Evolutionary conservation across 1,140 invertebrate genomes (phyloP), one percentile per base, ranked within the genome.

Genomic region (Ostrea edulis): DNA sequence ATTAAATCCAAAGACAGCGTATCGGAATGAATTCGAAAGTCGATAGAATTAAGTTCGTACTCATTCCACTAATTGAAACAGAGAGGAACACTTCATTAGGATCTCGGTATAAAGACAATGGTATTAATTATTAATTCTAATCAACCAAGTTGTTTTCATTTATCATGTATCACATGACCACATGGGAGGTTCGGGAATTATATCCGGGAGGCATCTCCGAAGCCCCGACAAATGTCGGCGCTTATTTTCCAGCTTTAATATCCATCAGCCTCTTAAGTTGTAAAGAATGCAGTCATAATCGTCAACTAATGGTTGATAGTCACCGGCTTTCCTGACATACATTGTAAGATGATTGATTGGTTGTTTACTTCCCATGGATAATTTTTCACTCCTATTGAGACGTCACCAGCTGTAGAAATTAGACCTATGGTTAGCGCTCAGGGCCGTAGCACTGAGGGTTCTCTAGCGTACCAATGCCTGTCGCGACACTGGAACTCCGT

Each of bases 81-180:
- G 22, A 35, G 22, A 35, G 22, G 4, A 77, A 77, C 22, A 77
- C 3, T 77, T 77, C 68, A 77, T 77, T 35, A 29, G 68, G 68
- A 77, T 25, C 29, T 29, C 14, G 29, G 8, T 29, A 29, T 29
- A 25, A 77, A 29, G 25, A 77, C 11, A 77, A 29, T 25, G 29
- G 22, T 14, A 77, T 77, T 77, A 77, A 77, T 77, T 29, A 77
- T 77, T 77, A 35, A 77, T 77, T 29, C 68, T 25, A 77, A 77
- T 77, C 68, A 77, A 77, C 25, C 68, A 77, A 77, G 68, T 35
- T 77, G 25, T 77, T 77, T 77, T 77, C 68, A 77, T 77, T 35
- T 77, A 77, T 22, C 68, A 29, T 25, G 68, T 77, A 77, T 77
- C 68, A 35, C 68, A 77, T 35, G 68, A 77, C 68, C 68, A 44